These are phyloP conservation scores for Enteromius argenteus DNA, from an alignment of 2,797 vertebrate genomes.

Conservation along the genomic window DNA sequence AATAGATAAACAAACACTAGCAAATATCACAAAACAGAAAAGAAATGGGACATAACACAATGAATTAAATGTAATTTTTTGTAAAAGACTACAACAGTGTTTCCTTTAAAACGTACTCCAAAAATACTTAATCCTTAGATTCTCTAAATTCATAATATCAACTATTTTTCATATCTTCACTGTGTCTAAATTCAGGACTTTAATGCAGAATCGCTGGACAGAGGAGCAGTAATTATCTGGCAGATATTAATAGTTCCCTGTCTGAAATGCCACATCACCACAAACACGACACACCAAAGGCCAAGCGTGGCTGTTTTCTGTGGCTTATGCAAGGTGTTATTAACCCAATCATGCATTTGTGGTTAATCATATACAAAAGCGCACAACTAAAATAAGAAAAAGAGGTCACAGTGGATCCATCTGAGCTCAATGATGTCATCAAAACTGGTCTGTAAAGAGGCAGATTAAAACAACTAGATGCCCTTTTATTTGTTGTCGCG, in stretches of 20 bases:
- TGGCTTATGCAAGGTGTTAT: neutral
- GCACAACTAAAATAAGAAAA: constrained; percentile 23
- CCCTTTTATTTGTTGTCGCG: neutral
- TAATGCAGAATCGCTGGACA: neutral
- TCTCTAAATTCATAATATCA: neutral
- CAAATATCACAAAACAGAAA: no score
- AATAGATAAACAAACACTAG: no score
- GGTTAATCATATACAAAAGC: neutral
- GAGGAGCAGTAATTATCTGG: constrained; percentile 6
- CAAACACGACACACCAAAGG: neutral
- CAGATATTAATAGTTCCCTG: neutral
- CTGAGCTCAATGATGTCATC: neutral
- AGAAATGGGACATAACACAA: neutral
- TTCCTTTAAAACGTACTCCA: neutral
- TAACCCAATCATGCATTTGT: neutral
- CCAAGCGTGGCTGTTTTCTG: neutral
- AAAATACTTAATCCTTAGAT: neutral
- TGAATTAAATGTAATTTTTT: neutral
- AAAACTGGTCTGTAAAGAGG: neutral
- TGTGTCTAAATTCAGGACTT: neutral
- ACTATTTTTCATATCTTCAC: neutral
- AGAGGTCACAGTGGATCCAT: neutral
- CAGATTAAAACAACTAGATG: constrained; percentile 6
- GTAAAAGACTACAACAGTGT: neutral
- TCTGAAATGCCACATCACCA: constrained; percentile 11